Base-by-base conservation (phyloP, 1,140 invertebrate genomes). In the Drosophila kepulauana region DNA sequence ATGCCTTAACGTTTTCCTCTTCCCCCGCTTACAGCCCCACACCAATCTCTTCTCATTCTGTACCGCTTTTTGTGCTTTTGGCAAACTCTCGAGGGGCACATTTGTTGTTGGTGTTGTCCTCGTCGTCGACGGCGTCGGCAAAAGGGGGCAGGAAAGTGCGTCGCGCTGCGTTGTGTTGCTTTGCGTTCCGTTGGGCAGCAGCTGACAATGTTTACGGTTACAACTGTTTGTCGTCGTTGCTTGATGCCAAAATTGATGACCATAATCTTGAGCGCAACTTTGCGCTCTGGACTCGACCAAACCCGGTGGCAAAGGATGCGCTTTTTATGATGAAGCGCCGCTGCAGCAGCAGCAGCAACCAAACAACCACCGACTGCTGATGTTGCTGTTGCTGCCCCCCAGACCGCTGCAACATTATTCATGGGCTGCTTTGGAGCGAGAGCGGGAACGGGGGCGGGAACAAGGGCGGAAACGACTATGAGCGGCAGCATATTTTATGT, bases 241-340 rank as follows among this genome's bases (percentile, higher is more conserved):
- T 72, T 82, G 87, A 91, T 91, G 88, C 88, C 87, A 81, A 91
- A 91, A 91, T 91, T 91, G 88, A 91, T 91, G 88, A 81, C 88
- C 87, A 91, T 91, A 91, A 91, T 91, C 87, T 91, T 82, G 73
- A 84, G 64, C 80, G 61, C 78, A 79, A 70, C 69, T 38, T 38
- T 70, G 51, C 76, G 51, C 76, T 59, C 68, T 74, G 65, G 59
- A 45, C 35, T 38, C 41, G 11, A 13, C 35, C 41, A 13, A 13
- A 43, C 2, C 41, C 66, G 61, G 62, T 58, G 62, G 69, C 69
- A 89, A 25, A 89, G 85, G 85, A 89, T 89, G 85, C 85, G 85
- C 85, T 88, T 88, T 89, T 88, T 88, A 88, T 89, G 85, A 88
- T 85, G 85, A 89, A 88, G 67, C 85, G 80, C 46, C 66, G 78